A percentile compares a stretch with the other conserved stretches of the same genome.
phyloP scores from a whole-genome alignment of 2,113 vertebrate genomes.

The Saguinus imperator region DNA sequence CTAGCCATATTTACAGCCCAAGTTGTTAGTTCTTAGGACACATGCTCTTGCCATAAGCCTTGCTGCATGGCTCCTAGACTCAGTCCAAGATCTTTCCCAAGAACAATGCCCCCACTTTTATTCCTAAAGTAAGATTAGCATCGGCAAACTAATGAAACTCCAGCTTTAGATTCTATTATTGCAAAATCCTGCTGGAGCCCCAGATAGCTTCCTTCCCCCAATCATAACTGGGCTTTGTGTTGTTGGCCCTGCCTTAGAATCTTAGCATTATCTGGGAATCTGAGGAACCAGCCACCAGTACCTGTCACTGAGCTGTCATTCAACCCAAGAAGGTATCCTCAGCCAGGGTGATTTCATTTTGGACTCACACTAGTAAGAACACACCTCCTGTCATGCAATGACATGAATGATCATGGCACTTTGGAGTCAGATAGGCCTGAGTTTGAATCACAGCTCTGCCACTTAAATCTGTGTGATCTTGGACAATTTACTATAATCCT shows the following conservation, averaged over 20 bases:
- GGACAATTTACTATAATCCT: neutral
- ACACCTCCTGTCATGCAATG: neutral
- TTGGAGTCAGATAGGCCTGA: neutral
- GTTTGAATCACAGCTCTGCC: neutral
- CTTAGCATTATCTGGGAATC: neutral
- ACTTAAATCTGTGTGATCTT: neutral
- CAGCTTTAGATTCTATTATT: neutral
- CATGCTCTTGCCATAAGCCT: neutral
- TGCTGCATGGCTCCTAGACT: neutral
- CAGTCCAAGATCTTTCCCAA: neutral
- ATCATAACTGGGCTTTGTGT: neutral
- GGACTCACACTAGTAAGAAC: neutral
- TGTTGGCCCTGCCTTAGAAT: neutral
- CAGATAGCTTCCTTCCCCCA: neutral
- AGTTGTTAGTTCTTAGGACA: neutral
- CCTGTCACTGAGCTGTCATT: neutral
- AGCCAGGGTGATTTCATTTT: neutral
- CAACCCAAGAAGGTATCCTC: neutral
- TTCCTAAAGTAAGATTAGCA: neutral
- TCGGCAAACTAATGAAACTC: neutral
- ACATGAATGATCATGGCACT: neutral
- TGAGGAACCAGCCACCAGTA: neutral
- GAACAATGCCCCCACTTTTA: too few relatives aligned
- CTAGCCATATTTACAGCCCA: neutral
- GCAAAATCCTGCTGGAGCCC: neutral